phyloP scores from a whole-genome alignment of 2,797 vertebrate genomes.

The Spinibarbus caldwelli region DNA sequence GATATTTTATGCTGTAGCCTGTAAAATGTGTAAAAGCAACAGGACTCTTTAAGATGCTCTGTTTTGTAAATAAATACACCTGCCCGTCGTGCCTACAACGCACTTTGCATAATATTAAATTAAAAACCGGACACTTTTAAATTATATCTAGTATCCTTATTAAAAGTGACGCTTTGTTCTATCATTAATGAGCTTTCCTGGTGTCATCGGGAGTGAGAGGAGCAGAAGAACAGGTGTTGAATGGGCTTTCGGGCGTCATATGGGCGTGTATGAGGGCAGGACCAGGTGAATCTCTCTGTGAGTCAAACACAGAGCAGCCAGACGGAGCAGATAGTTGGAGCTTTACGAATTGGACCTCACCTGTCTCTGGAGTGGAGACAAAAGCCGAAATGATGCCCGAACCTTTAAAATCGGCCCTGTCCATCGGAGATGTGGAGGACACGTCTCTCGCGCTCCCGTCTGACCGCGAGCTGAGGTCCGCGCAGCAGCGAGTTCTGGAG shows the following conservation, averaged over 20 bases:
- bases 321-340: conserved; percentile 2
- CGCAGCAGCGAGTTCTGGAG: conserved; percentile 75
- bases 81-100: background rate
- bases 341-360: conserved; percentile 27
- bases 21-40: no score
- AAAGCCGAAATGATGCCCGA: conserved; percentile 55
- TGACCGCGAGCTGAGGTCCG: conserved; percentile 47
- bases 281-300: conserved; percentile 21
- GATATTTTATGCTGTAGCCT: no score
- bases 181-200: background rate
- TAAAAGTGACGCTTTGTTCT: background rate
- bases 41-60: no score
- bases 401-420: conserved; percentile 71
- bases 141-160: background rate
- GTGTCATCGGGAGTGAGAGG: background rate
- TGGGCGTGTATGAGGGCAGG: conserved; percentile 37
- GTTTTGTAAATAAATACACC: no score
- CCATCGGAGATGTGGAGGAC: conserved; percentile 67
- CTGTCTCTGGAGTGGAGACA: conserved; percentile 22
- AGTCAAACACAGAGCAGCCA: background rate
- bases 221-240: background rate
- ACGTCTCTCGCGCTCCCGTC: conserved; percentile 81
- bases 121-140: background rate
- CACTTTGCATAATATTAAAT: background rate
- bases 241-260: background rate